These are phyloP conservation scores for Drosophila anomelani DNA, from an alignment of 2,888 invertebrate species.

Conservation along the genomic window DNA sequence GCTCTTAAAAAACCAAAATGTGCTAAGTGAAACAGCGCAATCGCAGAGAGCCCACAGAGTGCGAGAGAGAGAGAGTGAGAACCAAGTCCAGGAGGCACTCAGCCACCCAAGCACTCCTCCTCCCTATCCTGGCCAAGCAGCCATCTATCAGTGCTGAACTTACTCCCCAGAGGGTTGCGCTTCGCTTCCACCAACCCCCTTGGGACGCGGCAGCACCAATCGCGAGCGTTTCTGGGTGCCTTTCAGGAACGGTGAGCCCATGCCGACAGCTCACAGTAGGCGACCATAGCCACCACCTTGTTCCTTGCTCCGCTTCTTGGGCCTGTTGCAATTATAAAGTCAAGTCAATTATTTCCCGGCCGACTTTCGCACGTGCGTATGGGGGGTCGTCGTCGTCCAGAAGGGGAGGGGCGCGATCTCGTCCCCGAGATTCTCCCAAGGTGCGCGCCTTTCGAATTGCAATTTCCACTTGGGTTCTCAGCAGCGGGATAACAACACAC, in stretches of 20 bases:
- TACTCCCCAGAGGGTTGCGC: constrained; percentile 47
- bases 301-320: constrained; percentile 2
- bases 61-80: constrained; percentile 5
- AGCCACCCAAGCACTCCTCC: constrained; percentile 54
- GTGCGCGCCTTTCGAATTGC: constrained; percentile 47
- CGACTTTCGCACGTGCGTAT: constrained; percentile 76
- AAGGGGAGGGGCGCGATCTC: constrained; percentile 30
- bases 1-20: constrained; percentile 64
- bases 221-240: constrained; percentile 76
- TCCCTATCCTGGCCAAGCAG: constrained; percentile 12
- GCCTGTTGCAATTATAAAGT: constrained; percentile 74
- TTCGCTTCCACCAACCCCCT: constrained; percentile 64
- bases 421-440: constrained; percentile 21
- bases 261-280: constrained; percentile 66
- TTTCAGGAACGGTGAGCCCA: constrained; percentile 45
- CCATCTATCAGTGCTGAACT: constrained; percentile 38
- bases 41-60: constrained; percentile 23
- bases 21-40: constrained; percentile 32
- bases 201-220: constrained; percentile 75
- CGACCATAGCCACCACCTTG: constrained; percentile 33
- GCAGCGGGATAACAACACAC: constrained; percentile 72
- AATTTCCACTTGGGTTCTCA: constrained; percentile 69
- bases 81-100: constrained; percentile 1
- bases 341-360: constrained; percentile 69
- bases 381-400: constrained; percentile 69